These are phyloP conservation scores for Phalacrocorax brasilianus DNA, from an alignment of 2,113 vertebrate genomes.

Conservation along the genomic window DNA sequence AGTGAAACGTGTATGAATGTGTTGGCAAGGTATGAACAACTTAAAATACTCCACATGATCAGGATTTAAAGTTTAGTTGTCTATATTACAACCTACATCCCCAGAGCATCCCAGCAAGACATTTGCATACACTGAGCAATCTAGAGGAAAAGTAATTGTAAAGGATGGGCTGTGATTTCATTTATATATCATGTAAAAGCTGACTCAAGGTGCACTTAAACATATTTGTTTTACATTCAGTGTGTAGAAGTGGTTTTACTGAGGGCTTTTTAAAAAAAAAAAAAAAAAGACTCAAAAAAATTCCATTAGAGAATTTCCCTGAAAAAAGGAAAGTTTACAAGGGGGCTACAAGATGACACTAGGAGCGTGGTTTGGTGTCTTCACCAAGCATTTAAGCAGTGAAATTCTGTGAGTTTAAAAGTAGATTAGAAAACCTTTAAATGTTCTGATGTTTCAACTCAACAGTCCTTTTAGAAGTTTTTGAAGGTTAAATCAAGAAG, in stretches of 20 bases:
- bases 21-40: neutral
- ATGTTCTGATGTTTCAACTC: neutral
- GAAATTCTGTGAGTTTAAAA: neutral
- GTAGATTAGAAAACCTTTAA: neutral
- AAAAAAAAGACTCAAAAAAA: neutral
- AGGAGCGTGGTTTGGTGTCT: fast-evolving
- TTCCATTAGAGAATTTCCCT: neutral
- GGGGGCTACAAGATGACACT: neutral
- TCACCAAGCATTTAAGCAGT: neutral
- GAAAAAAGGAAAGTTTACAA: neutral
- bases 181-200: neutral
- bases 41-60: neutral
- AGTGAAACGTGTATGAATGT: conserved; percentile 2
- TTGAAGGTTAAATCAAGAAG: neutral
- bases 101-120: neutral
- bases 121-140: neutral
- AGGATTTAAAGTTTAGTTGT: conserved; percentile 3
- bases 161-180: neutral
- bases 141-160: neutral
- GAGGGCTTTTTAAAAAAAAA: neutral
- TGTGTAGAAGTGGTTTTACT: neutral
- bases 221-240: neutral
- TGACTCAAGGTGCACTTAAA: neutral
- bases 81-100: neutral
- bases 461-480: neutral